Evolutionary conservation across 2,113 vertebrate genomes (phyloP).

Genomic region (Xiphophorus hellerii): DNA sequence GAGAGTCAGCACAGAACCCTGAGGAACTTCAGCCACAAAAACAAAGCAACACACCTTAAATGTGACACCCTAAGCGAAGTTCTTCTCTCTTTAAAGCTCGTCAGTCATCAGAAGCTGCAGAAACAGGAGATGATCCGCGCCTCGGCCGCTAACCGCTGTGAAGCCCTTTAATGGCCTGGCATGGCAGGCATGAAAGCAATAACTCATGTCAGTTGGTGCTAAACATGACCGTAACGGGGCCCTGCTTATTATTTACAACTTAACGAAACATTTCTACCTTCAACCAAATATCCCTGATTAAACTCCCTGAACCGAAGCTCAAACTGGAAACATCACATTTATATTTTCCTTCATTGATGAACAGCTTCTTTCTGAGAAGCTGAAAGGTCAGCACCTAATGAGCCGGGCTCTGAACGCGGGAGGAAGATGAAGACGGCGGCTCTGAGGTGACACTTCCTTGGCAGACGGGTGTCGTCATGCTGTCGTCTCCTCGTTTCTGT

Average conservation of each 20-base stretch:
- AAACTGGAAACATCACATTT: not conserved
- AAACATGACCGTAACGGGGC: slow-evolving; percentile 1
- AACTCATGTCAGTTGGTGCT: slow-evolving; percentile 43
- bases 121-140: slow-evolving; percentile 35
- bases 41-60: not conserved
- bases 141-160: slow-evolving; percentile 16
- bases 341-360: not conserved
- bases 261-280: not conserved
- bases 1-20: not conserved
- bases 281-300: not conserved
- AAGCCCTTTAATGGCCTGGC: slow-evolving; percentile 46
- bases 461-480: not conserved
- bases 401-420: slow-evolving; percentile 14
- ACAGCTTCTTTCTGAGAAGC: slow-evolving; percentile 6
- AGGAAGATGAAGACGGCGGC: not conserved
- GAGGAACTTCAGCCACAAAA: not conserved
- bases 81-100: not conserved
- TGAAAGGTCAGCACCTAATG: slow-evolving; percentile 17
- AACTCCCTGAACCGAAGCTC: not conserved
- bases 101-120: slow-evolving; percentile 19
- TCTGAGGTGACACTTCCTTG: slow-evolving; percentile 6
- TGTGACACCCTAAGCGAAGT: not conserved
- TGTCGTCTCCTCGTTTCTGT: not conserved
- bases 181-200: slow-evolving; percentile 13
- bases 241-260: slow-evolving; percentile 18